Evolutionary conservation across 2,113 vertebrate species (phyloP), one percentile per base, ranked within the genome.

Genomic region (Carlito syrichta): DNA sequence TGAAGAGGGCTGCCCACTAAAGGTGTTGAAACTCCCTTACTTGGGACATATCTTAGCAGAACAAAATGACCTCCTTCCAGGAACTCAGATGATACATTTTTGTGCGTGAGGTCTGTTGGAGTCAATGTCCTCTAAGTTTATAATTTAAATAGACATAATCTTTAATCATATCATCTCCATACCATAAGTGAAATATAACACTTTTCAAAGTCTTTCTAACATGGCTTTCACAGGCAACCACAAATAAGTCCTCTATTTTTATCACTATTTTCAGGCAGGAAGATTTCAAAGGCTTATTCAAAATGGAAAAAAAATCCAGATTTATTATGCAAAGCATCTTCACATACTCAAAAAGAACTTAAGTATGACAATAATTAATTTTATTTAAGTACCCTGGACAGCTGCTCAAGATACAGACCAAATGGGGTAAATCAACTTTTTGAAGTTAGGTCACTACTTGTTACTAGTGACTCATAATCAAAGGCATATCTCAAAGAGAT

Each of bases 361-460:
- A 91, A 91, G 40, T 84, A 96, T 74, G 92, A 71, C 19, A 88
- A 74, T 89, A 96, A 98, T 95, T 97, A 94, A 91, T 94, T 96
- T 96, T 85, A 82, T 96, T 97, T 97, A 97, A 98, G 98, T 97
- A 98, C 97, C 98, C 96, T 98, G 98, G 98, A 98, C 98, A 98
- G 98, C 98, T 98, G 98, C 98, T 97, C 58, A 94, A 58, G 22
- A 40, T 12, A 35, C 8, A 66, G 23, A 73, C 62, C 62, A 71
- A 79, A 54, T 38, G 56, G 38, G 23, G 50, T 68, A 92, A 82
- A 22, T 82, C 40, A 94, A 58, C 23, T 1, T 92, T 94, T 76
- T 92, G 11, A 93, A 94, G 95, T 69, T 76, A 83, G 81, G 77
- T 56, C 73, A 90, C 22, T 93, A 60, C 27, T 93, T 89, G 88